Percentiles rank a stretch among this genome's conserved stretches.
These are phyloP conservation scores for Siniperca chuatsi DNA, from an alignment of 2,113 vertebrate species.

Conservation along the genomic window DNA sequence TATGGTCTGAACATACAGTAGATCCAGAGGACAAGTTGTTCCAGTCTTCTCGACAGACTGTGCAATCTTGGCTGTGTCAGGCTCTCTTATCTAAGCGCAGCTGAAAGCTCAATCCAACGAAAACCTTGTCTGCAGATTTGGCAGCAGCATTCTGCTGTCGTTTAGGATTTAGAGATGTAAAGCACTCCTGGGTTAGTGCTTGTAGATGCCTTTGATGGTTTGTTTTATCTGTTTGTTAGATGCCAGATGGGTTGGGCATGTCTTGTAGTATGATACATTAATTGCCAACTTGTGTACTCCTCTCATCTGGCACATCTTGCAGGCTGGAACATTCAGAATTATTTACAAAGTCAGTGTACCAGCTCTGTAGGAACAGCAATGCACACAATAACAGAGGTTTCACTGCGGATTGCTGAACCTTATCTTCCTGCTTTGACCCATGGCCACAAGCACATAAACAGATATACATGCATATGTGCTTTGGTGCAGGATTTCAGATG, in stretches of 20 bases:
- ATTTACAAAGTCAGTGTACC: constrained; percentile 5
- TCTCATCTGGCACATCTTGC: constrained; percentile 44
- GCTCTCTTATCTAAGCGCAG: constrained; percentile 62
- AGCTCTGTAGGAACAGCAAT: constrained; percentile 9
- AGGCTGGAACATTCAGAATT: constrained; percentile 18
- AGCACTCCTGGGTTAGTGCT: constrained; percentile 26
- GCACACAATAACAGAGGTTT: constrained; percentile 21
- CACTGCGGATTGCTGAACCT: constrained; percentile 48
- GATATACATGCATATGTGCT: constrained; percentile 40
- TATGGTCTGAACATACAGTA: constrained; percentile 39
- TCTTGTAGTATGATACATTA: neutral
- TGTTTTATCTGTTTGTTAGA: constrained; percentile 17
- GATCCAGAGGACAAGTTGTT: constrained; percentile 67
- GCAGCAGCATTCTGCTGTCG: constrained; percentile 13
- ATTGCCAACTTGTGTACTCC: constrained; percentile 9
- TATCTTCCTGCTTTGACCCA: constrained; percentile 56
- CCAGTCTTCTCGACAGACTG: constrained; percentile 43
- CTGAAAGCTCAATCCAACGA: constrained; percentile 56
- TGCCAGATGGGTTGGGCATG: constrained; percentile 30
- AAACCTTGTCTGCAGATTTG: constrained; percentile 60
- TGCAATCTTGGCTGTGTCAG: constrained; percentile 63
- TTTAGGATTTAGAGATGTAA: constrained; percentile 32
- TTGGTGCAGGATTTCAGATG: constrained; percentile 37
- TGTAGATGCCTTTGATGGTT: constrained; percentile 32
- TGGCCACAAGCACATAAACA: constrained; percentile 48